Evolutionary conservation across 2,888 invertebrate species (phyloP).

Genomic region (Epirrhoe alternata): DNA sequence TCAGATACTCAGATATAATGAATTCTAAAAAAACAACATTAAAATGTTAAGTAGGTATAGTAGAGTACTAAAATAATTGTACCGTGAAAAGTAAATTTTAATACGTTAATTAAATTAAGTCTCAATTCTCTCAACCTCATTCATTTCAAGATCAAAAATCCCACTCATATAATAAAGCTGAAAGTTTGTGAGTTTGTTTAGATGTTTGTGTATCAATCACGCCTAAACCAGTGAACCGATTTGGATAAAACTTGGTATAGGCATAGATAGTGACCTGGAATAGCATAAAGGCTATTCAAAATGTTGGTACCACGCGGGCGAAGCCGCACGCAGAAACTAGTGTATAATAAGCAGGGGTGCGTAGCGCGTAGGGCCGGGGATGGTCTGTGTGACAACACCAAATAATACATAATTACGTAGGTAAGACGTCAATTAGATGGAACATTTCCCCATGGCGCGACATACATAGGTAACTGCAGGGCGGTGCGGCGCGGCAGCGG

Average conservation of each 20-base stretch:
- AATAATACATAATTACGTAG: no score
- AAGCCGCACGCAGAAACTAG: no score
- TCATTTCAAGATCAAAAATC: background rate
- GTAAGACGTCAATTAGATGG: conserved; percentile 10
- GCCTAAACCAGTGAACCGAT: no score
- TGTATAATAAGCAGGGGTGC: background rate
- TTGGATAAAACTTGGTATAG: no score
- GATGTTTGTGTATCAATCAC: no score
- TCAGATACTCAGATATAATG: no score
- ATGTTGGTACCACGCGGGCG: no score
- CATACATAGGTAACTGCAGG: background rate
- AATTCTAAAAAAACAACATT: background rate
- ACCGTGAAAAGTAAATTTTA: conserved; percentile 12
- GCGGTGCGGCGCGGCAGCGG: background rate
- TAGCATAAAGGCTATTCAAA: no score
- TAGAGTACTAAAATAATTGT: background rate
- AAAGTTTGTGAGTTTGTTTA: no score
- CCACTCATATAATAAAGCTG: no score
- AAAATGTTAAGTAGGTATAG: background rate
- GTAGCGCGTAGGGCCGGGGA: background rate
- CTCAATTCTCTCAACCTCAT: conserved; percentile 3
- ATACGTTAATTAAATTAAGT: background rate
- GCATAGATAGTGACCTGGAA: no score
- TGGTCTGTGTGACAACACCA: background rate
- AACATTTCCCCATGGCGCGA: conserved; percentile 7